phyloP scores from a whole-genome alignment of 2,888 invertebrate genomes.

The Brachyptera putata region DNA sequence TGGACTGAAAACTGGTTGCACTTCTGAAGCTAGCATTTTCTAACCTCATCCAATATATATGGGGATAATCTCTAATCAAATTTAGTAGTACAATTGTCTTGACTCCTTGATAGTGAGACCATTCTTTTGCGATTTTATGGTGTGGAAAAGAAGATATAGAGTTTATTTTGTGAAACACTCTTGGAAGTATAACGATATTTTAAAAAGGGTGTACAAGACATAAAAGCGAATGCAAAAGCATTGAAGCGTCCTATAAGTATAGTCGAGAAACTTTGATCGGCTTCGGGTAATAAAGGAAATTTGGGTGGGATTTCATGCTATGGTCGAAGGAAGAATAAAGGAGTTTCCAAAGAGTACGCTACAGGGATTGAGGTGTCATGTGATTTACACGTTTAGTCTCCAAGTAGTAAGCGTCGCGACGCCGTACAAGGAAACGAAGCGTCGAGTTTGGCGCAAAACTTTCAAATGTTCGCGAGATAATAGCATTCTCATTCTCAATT shows the following conservation, averaged over 20 bases:
- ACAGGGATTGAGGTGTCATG: conserved; percentile 15
- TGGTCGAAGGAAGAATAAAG: conserved; percentile 19
- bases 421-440: background rate
- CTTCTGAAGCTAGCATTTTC: conserved; percentile 36
- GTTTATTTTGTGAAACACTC: conserved; percentile 41
- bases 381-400: conserved; percentile 14
- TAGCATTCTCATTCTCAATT: conserved; percentile 7
- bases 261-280: conserved; percentile 40
- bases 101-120: conserved; percentile 36
- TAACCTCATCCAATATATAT: conserved; percentile 40
- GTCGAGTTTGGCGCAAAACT: conserved; percentile 7
- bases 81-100: conserved; percentile 41
- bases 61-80: conserved; percentile 42
- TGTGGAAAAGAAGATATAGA: conserved; percentile 42
- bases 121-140: conserved; percentile 40
- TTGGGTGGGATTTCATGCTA: conserved; percentile 37
- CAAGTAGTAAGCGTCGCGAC: background rate
- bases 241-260: conserved; percentile 24
- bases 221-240: conserved; percentile 9
- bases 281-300: conserved; percentile 39
- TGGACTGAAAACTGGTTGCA: conserved; percentile 38
- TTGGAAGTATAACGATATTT: conserved; percentile 38
- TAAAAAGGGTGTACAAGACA: conserved; percentile 37
- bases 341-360: background rate
- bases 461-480: conserved; percentile 13